These are phyloP conservation scores for Mesorhabditis sp. DNA, from an alignment of 2,888 invertebrate species.

Conservation along the genomic window DNA sequence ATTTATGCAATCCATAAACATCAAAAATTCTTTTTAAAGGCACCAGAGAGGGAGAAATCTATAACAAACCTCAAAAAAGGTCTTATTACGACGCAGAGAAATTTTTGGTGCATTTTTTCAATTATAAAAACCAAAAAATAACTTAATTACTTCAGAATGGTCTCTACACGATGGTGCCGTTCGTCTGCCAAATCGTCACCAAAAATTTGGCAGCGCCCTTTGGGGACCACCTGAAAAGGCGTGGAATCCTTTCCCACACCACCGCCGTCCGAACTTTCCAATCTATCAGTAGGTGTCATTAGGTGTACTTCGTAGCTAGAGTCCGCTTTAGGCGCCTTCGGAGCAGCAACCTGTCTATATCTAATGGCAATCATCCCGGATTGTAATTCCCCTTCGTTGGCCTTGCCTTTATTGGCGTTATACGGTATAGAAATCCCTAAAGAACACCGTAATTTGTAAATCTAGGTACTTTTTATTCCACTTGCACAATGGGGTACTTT, in stretches of 20 bases:
- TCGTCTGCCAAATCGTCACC: neutral
- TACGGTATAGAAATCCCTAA: neutral
- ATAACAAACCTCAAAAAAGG: too few relatives aligned
- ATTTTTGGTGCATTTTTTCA: too few relatives aligned
- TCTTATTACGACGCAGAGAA: too few relatives aligned
- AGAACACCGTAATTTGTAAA: neutral
- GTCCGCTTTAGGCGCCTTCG: neutral
- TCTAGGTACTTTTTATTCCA: constrained; percentile 1
- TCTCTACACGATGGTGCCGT: neutral
- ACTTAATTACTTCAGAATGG: neutral
- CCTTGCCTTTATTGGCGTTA: neutral
- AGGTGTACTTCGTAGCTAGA: neutral
- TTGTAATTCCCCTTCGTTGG: neutral
- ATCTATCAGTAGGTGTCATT: neutral
- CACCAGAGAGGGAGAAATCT: neutral
- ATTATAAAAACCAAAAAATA: neutral
- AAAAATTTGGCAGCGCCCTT: neutral
- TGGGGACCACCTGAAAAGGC: neutral
- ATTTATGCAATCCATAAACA: neutral
- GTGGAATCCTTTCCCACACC: neutral
- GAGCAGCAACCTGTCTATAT: neutral
- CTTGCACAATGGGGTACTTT: constrained; percentile 4
- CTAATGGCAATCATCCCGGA: neutral
- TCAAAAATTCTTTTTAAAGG: neutral
- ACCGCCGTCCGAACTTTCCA: neutral